Evolutionary conservation across 2,113 vertebrate species (phyloP), one percentile per base, ranked within the genome.

Genomic region (Elanus axillaris): DNA sequence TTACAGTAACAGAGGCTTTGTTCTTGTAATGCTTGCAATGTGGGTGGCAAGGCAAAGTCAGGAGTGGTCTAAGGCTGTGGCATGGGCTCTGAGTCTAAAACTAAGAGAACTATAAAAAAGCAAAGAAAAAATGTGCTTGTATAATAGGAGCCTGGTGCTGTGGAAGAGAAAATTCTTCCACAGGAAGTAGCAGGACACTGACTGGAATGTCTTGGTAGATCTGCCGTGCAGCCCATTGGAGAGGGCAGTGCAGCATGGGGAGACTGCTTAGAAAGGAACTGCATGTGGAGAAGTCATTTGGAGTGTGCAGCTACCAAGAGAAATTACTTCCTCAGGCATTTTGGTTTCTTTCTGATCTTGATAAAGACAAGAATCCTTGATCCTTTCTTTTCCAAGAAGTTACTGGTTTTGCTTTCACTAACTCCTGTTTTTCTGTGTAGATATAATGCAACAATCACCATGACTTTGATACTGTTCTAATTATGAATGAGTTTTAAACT

Each of bases 21-120:
- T 91, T 97, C 84, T 92, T 64, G 29, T 36, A 55, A 45, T 22
- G 31, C 67, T 52, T 47, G 77, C 96, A 85, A 67, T 67, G 94
- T 98, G 96, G 95, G 97, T 97, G 96, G 97, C 67, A 50, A 89
- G 59, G 85, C 94, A 58, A 34, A 93, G 69, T 43, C 88, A 96
- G 88, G 94, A 95, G 88, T 48, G 71, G 38, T 96, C 90, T 76
- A 8, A 67, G 50, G 92, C 81, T 83, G 73, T 88, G 72, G 55
- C 83, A 63, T 19, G 40, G 66, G 60, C 86, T 96, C 47, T 13
- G 62, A 86, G 53, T 93, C 80, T 80, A 55, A 91, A 81, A 69
- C 74, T 52, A 63, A 92, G 48, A 63, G 56, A 86, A 55, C 89
- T 90, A 26, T 86, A 72, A 93, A 93, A 97, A 92, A 67, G 63